A percentile compares a stretch with the other conserved stretches of the same genome.
Evolutionary conservation across 2,113 vertebrate species (phyloP).

Genomic region (Pteruthius melanotis): DNA sequence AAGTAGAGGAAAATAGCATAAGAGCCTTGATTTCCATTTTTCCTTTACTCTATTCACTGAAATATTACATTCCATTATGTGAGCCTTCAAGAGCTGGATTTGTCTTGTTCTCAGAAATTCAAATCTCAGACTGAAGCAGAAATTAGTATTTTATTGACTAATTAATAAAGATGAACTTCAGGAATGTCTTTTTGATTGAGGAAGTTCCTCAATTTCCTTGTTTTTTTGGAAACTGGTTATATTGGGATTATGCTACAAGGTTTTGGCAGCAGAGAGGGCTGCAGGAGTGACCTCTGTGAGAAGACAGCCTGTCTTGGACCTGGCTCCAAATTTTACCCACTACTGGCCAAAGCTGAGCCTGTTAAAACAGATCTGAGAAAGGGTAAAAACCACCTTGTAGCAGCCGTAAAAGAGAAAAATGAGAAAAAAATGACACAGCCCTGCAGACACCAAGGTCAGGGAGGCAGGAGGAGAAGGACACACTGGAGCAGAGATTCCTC

Average conservation of each 20-base stretch:
- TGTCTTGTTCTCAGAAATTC: not conserved
- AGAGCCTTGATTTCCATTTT: not conserved
- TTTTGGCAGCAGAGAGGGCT: not conserved
- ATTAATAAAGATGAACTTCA: not conserved
- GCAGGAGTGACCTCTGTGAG: not conserved
- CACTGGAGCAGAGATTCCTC: not conserved
- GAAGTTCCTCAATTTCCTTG: not conserved
- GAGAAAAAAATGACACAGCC: not conserved
- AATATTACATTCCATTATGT: not conserved
- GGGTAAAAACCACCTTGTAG: not conserved
- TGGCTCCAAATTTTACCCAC: not conserved
- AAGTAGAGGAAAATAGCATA: not conserved
- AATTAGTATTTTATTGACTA: not conserved
- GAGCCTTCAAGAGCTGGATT: not conserved
- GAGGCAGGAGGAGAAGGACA: not conserved
- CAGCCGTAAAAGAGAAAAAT: not conserved
- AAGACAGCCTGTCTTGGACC: not conserved
- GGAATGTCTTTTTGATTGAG: not conserved
- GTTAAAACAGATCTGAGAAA: not conserved
- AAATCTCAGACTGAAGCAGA: not conserved
- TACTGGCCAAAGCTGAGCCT: not conserved
- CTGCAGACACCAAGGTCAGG: no score
- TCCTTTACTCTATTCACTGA: not conserved
- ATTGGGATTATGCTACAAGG: fast-evolving
- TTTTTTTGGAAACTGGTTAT: not conserved